phyloP scores from a whole-genome alignment of 2,888 invertebrate genomes.

The Drosophila merina region DNA sequence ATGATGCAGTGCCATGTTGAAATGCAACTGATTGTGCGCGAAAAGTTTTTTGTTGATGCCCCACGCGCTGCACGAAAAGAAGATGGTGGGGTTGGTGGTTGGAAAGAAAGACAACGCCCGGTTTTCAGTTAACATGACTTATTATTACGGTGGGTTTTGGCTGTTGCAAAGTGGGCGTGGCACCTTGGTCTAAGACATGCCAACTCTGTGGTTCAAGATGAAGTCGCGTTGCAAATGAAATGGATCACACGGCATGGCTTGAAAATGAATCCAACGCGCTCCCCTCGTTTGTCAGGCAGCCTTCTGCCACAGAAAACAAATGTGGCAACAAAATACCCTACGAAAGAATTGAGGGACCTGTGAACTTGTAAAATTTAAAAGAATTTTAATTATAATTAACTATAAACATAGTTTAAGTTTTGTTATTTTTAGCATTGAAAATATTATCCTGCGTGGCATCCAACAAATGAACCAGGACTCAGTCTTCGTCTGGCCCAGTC shows the following conservation, averaged over 20 bases:
- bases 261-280: constrained; percentile 5
- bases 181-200: constrained; percentile 33
- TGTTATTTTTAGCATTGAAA: not conserved
- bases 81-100: not conserved
- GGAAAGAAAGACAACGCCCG: constrained; percentile 65
- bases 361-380: not conserved
- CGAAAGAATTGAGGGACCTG: not conserved
- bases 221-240: constrained; percentile 40
- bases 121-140: constrained; percentile 76
- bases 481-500: constrained; percentile 9
- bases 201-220: constrained; percentile 63
- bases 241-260: constrained; percentile 20
- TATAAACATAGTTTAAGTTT: not conserved
- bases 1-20: constrained; percentile 72
- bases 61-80: constrained; percentile 15
- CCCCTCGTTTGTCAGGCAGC: constrained; percentile 23
- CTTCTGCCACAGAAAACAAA: constrained; percentile 25
- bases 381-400: not conserved
- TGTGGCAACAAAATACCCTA: constrained; percentile 26
- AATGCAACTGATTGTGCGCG: constrained; percentile 78
- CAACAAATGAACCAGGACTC: constrained; percentile 68
- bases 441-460: constrained; percentile 40
- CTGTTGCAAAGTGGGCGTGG: constrained; percentile 35
- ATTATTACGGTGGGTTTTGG: constrained; percentile 60
- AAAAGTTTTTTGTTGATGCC: constrained; percentile 64